Conservation (phyloP, 2,888 invertebrate genomes). For the Xanthostigma xanthostigma region DNA sequence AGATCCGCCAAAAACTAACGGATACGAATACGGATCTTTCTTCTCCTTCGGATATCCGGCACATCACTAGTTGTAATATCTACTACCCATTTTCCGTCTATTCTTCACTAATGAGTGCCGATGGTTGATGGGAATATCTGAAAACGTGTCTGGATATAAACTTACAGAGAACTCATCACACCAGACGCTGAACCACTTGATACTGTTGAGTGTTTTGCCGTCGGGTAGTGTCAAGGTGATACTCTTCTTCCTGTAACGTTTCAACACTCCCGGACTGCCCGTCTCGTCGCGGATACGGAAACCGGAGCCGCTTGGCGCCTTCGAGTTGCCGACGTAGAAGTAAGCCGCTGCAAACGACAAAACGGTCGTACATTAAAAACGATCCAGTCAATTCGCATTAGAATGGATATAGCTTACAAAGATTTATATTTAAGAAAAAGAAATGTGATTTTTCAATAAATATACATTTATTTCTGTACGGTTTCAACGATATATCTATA, state of each 20-base stretch:
- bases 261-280: constrained; percentile 62
- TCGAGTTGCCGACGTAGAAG: constrained; percentile 72
- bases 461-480: too few species aligned
- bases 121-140: too few species aligned
- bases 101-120: too few species aligned
- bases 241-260: constrained; percentile 65
- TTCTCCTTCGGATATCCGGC: too few species aligned
- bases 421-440: too few species aligned
- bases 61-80: too few species aligned
- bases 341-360: constrained; percentile 55
- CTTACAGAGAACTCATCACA: constrained; percentile 79
- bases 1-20: too few species aligned
- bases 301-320: constrained; percentile 50
- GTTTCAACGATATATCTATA: too few species aligned
- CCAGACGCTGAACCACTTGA: constrained; percentile 84
- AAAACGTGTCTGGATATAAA: constrained; percentile 13
- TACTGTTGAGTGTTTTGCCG: constrained; percentile 65
- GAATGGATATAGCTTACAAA: too few species aligned
- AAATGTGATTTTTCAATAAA: too few species aligned
- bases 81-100: too few species aligned
- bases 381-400: background rate
- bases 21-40: too few species aligned
- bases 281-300: constrained; percentile 69
- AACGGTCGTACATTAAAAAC: background rate
- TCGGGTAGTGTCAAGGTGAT: constrained; percentile 77